Evolutionary conservation across 2,888 invertebrate genomes (phyloP).

Genomic region (Diogma glabrata): DNA sequence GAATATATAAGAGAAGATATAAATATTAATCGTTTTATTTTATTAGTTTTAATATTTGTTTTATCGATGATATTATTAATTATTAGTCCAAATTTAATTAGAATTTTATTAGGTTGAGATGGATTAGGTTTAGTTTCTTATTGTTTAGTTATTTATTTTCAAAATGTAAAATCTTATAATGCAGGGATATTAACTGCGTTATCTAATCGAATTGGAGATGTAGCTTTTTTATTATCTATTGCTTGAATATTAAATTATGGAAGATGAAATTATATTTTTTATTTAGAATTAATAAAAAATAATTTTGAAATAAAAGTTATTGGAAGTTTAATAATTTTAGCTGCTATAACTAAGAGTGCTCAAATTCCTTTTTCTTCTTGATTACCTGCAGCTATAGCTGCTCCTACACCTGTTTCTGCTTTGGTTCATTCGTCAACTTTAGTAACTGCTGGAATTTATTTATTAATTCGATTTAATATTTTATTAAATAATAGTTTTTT

Average conservation of each 20-base stretch:
- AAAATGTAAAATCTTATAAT: conserved; percentile 1
- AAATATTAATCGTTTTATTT: conserved; percentile 51
- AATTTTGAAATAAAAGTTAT: conserved; percentile 37
- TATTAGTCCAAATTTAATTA: conserved; percentile 5
- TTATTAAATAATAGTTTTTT: conserved; percentile 31
- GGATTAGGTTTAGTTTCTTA: background rate
- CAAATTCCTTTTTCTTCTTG: conserved; percentile 72
- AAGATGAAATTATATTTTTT: conserved; percentile 44
- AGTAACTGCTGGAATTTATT: conserved; percentile 64
- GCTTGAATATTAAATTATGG: conserved; percentile 39
- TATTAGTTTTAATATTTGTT: conserved; percentile 48
- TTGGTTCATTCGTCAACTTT: conserved; percentile 69
- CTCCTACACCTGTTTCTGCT: conserved; percentile 63
- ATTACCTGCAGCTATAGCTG: conserved; percentile 62
- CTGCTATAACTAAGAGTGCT: too few relatives aligned
- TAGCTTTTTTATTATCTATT: background rate
- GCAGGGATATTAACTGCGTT: background rate
- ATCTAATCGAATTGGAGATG: background rate
- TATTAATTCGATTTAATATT: conserved; percentile 56
- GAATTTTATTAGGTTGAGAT: conserved; percentile 3
- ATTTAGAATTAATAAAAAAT: conserved; percentile 40
- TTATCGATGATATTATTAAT: background rate
- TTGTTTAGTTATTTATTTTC: conserved; percentile 6
- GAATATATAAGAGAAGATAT: conserved; percentile 49
- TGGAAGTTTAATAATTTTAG: conserved; percentile 37